These are phyloP conservation scores for Cremastinae sp. DNA, from an alignment of 2,888 invertebrate species.

Conservation along the genomic window DNA sequence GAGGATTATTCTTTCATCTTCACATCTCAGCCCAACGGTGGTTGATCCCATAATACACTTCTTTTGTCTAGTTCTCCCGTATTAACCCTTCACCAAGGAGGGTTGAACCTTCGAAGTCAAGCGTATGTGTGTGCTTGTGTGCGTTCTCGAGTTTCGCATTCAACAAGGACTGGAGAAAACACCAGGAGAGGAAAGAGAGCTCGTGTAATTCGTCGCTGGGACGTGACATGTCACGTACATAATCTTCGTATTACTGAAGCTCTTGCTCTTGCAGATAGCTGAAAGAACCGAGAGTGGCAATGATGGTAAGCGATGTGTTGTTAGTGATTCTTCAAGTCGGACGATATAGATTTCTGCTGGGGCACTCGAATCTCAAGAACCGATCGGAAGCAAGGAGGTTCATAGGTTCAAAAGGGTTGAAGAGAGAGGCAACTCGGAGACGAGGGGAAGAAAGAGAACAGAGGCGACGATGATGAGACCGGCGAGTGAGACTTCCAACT, in stretches of 20 bases:
- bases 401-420: conserved; percentile 32
- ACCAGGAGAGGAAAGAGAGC: conserved; percentile 8
- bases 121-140: conserved; percentile 1
- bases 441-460: conserved; percentile 64
- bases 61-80: conserved; percentile 15
- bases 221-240: conserved; percentile 17
- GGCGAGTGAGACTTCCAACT: conserved; percentile 70
- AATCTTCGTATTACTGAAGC: conserved; percentile 21
- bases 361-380: conserved; percentile 40
- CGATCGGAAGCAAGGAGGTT: conserved; percentile 26
- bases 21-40: conserved; percentile 68
- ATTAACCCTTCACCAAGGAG: conserved; percentile 36
- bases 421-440: conserved; percentile 50
- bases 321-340: conserved; percentile 23
- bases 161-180: conserved; percentile 23
- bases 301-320: conserved; percentile 27
- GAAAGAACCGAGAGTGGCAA: conserved; percentile 24
- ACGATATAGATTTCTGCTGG: conserved; percentile 13
- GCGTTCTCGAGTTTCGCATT: conserved; percentile 4
- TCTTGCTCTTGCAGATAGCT: conserved; percentile 10
- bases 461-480: conserved; percentile 18
- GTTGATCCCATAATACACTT: conserved; percentile 70
- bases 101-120: conserved; percentile 30
- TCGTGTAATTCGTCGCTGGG: conserved; percentile 19
- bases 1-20: conserved; percentile 72